These are phyloP conservation scores for Phrynosoma blainvillii DNA, from an alignment of 2,113 vertebrate genomes.

Conservation along the genomic window DNA sequence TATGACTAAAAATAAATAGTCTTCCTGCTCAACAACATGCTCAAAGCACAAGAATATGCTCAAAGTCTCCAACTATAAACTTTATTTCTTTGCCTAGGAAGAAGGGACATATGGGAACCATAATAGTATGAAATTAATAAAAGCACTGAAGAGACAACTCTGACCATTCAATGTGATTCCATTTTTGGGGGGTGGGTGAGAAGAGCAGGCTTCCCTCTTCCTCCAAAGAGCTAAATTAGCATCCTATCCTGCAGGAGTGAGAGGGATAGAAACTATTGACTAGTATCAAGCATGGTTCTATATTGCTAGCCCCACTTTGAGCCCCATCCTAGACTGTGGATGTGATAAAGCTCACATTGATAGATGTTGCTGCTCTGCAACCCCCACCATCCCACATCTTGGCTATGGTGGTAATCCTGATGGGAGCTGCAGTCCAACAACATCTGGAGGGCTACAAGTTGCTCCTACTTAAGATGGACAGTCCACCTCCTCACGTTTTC, in stretches of 20 bases:
- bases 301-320: neutral
- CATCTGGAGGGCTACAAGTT: too few species aligned
- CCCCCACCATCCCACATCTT: neutral
- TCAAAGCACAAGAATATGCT: too few species aligned
- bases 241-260: neutral
- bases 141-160: neutral
- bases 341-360: neutral
- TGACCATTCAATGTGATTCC: neutral
- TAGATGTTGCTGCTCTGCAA: too few species aligned
- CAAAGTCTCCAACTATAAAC: neutral
- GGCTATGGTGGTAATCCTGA: too few species aligned
- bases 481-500: too few species aligned
- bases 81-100: neutral
- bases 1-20: neutral
- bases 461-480: neutral
- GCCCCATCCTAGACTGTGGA: slow-evolving; percentile 2
- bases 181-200: neutral
- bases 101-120: neutral
- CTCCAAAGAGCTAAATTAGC: neutral
- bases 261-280: neutral
- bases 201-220: neutral
- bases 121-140: neutral
- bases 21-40: neutral
- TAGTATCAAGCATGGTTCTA: neutral
- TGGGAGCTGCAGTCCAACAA: too few species aligned